These are phyloP conservation scores for Heteractis magnifica DNA, from an alignment of 92 coral and sea anemone genomes.

Conservation along the genomic window DNA sequence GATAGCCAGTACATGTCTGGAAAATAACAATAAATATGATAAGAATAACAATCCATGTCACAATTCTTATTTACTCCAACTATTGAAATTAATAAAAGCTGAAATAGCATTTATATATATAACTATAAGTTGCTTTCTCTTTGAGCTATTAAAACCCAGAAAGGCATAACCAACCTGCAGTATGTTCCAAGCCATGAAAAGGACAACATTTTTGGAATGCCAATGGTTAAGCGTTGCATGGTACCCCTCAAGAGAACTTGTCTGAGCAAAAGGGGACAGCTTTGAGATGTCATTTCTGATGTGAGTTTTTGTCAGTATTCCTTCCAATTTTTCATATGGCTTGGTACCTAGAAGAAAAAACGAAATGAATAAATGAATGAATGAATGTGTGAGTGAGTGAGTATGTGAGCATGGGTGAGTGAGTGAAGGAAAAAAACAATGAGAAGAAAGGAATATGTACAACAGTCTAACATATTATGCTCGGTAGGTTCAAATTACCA, in stretches of 20 bases:
- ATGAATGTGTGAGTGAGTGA: too few relatives aligned
- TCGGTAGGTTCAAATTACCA: constrained; percentile 7
- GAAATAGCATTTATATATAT: too few relatives aligned
- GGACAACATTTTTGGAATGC: background rate
- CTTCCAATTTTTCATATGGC: constrained; percentile 11
- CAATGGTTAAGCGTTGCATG: background rate
- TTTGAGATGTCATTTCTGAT: background rate
- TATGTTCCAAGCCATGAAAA: background rate
- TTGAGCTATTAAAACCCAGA: background rate
- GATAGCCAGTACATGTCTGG: constrained; percentile 14
- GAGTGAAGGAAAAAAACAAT: too few relatives aligned
- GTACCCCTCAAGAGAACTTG: constrained; percentile 13
- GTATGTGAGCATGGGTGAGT: too few relatives aligned
- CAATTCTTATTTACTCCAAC: background rate
- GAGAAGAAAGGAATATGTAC: too few relatives aligned
- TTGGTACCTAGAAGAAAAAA: constrained; percentile 4
- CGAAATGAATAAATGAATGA: too few relatives aligned
- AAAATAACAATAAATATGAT: background rate
- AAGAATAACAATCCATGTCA: background rate
- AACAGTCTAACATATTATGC: background rate
- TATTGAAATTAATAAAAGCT: background rate
- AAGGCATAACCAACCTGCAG: background rate
- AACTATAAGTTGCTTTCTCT: too few relatives aligned
- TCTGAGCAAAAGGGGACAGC: constrained; percentile 13
- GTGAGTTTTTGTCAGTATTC: background rate